A percentile compares a stretch with the other conserved stretches of the same genome.
Evolutionary conservation across 2,888 invertebrate species (phyloP).

Genomic region (Zootermopsis nevadensis): DNA sequence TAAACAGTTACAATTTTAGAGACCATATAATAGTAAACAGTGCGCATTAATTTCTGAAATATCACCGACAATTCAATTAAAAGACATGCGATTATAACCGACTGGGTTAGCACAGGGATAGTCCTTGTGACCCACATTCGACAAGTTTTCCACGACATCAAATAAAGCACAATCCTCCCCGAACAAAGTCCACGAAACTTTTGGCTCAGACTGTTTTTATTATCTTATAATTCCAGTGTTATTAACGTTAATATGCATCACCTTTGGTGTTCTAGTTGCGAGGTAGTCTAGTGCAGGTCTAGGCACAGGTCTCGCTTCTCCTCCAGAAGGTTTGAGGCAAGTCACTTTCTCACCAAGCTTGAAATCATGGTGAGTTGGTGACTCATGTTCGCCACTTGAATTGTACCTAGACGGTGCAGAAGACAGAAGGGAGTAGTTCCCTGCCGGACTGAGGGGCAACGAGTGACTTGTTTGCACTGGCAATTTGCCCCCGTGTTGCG

Average conservation of each 20-base stretch:
- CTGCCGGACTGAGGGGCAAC: constrained; percentile 62
- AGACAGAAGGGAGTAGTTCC: constrained; percentile 61
- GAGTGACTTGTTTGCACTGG: constrained; percentile 63
- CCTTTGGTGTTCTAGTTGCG: constrained; percentile 60
- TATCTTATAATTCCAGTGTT: not conserved
- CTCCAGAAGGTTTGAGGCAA: constrained; percentile 61
- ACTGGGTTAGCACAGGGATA: no score
- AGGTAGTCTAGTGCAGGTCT: constrained; percentile 66
- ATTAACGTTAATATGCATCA: constrained; percentile 36
- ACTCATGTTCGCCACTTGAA: constrained; percentile 46
- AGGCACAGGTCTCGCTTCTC: constrained; percentile 62
- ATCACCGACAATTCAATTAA: no score
- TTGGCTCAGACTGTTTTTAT: no score
- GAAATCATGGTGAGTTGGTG: constrained; percentile 62
- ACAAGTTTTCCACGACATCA: no score
- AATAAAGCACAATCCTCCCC: no score
- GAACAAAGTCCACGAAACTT: no score
- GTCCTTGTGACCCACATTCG: no score
- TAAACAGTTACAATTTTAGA: no score
- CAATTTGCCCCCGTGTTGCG: constrained; percentile 32
- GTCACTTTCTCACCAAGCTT: constrained; percentile 65
- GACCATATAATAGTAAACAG: no score
- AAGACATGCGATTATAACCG: no score
- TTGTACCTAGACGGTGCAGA: constrained; percentile 41
- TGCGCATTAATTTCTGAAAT: no score